Evolutionary conservation across 2,888 invertebrate species (phyloP).

Genomic region (Spodoptera picta): DNA sequence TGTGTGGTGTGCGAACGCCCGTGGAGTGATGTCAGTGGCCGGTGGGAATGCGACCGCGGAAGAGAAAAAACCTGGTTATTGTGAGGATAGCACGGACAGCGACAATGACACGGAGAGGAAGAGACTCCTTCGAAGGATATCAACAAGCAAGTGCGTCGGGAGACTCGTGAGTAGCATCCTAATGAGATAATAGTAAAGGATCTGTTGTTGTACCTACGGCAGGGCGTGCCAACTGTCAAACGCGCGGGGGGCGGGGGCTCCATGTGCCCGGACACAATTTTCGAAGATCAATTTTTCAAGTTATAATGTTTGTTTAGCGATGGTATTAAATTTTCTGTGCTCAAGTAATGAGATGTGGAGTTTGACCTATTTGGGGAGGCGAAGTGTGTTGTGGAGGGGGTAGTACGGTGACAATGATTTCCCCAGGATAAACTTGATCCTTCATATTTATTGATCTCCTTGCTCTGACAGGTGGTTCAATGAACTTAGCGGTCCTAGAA

Average conservation of each 20-base stretch:
- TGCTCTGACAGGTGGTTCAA: slow-evolving; percentile 54
- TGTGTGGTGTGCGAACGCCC: slow-evolving; percentile 75
- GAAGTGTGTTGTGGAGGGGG: slow-evolving; percentile 54
- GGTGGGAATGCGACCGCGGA: slow-evolving; percentile 69
- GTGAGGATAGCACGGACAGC: slow-evolving; percentile 91
- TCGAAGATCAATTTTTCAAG: slow-evolving; percentile 70
- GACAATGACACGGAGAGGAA: slow-evolving; percentile 95
- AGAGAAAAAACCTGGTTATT: slow-evolving; percentile 74
- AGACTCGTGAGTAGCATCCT: slow-evolving; percentile 90
- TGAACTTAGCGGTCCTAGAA: slow-evolving; percentile 30
- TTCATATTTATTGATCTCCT: slow-evolving; percentile 55
- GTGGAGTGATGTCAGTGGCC: slow-evolving; percentile 83
- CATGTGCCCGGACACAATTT: slow-evolving; percentile 76
- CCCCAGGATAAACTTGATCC: slow-evolving; percentile 49
- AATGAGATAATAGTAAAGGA: slow-evolving; percentile 39
- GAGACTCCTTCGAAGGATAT: slow-evolving; percentile 93
- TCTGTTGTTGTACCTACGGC: slow-evolving; percentile 42
- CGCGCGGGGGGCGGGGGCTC: slow-evolving; percentile 65
- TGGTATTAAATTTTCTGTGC: slow-evolving; percentile 65
- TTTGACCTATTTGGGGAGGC: slow-evolving; percentile 70
- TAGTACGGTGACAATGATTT: slow-evolving; percentile 63
- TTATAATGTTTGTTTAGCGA: slow-evolving; percentile 62
- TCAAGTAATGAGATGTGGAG: slow-evolving; percentile 62
- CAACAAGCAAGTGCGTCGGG: slow-evolving; percentile 94
- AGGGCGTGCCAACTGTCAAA: slow-evolving; percentile 81